A percentile compares a stretch with the other conserved stretches of the same genome.
phyloP scores from a whole-genome alignment of 1,140 invertebrate species.

The Phortica variegata region DNA sequence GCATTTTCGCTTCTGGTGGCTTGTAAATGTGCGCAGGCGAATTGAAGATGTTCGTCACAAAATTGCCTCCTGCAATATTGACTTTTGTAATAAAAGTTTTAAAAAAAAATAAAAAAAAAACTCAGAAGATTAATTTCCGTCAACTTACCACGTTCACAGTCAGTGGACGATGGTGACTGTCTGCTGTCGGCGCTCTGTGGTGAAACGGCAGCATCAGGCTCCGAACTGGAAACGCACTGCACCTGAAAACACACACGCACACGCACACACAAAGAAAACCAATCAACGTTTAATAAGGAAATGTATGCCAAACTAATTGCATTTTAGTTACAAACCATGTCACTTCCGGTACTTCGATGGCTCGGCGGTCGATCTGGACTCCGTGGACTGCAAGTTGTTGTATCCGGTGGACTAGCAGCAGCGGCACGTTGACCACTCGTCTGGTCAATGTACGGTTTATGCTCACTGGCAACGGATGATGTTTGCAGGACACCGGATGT shows the following conservation, averaged over 20 bases:
- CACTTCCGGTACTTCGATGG: slow-evolving; percentile 53
- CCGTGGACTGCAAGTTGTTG: slow-evolving; percentile 74
- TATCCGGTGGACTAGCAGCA: slow-evolving; percentile 67
- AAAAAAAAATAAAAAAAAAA: not conserved
- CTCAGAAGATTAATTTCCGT: not conserved
- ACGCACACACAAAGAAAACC: too few species aligned
- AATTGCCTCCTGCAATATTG: slow-evolving; percentile 13
- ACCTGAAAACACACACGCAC: slow-evolving; percentile 65
- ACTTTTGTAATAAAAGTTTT: too few species aligned
- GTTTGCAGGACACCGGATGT: slow-evolving; percentile 27
- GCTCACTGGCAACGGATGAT: slow-evolving; percentile 13
- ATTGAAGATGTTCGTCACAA: slow-evolving; percentile 30
- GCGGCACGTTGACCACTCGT: slow-evolving; percentile 55
- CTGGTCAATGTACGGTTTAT: slow-evolving; percentile 52
- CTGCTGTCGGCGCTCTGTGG: slow-evolving; percentile 45
- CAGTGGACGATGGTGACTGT: slow-evolving; percentile 50
- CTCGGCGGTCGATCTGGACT: slow-evolving; percentile 51
- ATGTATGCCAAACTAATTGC: not conserved
- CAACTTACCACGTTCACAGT: slow-evolving; percentile 45
- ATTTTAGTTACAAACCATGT: slow-evolving; percentile 49
- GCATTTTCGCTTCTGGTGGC: slow-evolving; percentile 48
- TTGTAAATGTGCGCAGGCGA: slow-evolving; percentile 44
- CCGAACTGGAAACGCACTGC: slow-evolving; percentile 81
- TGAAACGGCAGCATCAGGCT: slow-evolving; percentile 66
- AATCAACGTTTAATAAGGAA: not conserved